phyloP scores from a whole-genome alignment of 2,888 invertebrate genomes.

The Agrotis puta region DNA sequence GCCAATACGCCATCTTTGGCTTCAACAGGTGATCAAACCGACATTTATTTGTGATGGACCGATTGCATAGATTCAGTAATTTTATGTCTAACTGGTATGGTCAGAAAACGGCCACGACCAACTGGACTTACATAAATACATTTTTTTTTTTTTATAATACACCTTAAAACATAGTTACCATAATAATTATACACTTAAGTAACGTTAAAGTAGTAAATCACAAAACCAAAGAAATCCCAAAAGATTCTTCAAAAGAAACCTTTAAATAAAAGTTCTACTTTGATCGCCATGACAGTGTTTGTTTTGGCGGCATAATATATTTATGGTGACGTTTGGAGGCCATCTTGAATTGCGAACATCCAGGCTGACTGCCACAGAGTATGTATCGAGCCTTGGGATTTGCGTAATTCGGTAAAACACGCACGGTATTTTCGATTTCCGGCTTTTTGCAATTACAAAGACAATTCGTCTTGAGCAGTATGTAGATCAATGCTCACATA shows the following conservation, averaged over 20 bases:
- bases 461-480: not conserved
- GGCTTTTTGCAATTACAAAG: not conserved
- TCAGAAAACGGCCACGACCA: too few species aligned
- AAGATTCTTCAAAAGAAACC: constrained; percentile 74
- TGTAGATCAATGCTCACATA: not conserved
- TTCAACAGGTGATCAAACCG: too few species aligned
- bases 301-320: constrained; percentile 76
- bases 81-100: too few species aligned
- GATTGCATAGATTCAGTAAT: not conserved
- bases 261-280: constrained; percentile 71
- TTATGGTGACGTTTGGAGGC: constrained; percentile 65
- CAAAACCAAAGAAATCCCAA: constrained; percentile 7
- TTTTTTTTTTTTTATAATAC: not conserved
- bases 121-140: too few species aligned
- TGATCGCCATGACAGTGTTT: constrained; percentile 76
- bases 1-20: too few species aligned
- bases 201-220: constrained; percentile 28
- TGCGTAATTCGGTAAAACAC: not conserved
- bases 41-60: too few species aligned
- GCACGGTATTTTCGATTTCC: constrained; percentile 1
- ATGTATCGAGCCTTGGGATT: constrained; percentile 27
- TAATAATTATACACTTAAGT: constrained; percentile 6
- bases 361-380: constrained; percentile 7
- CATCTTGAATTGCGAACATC: constrained; percentile 57
- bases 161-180: not conserved